Base-by-base conservation (phyloP, 2,888 invertebrate genomes). In the Drosophila bunnanda region DNA sequence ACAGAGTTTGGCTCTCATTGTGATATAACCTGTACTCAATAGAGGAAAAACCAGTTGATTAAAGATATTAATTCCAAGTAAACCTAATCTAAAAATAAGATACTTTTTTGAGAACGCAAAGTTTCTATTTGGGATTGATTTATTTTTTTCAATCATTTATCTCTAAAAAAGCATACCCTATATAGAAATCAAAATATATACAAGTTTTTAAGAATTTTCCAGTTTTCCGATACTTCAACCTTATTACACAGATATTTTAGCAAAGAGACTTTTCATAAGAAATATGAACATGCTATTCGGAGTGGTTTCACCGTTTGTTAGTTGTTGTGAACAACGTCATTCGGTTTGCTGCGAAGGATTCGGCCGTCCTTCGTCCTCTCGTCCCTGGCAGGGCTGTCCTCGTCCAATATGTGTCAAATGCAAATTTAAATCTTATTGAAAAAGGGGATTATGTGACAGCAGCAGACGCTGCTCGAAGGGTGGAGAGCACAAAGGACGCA, bases 401-500 rank as follows among this genome's bases (percentile, higher is more conserved):
- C 86, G 86, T 85, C 80, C 86, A 86, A 89, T 85, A 86, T 89
- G 88, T 86, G 86, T 88, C 89, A 86, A 89, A 86, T 89, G 86
- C 86, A 86, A 89, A 89, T 86, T 89, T 88, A 88, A 89, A 86
- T 89, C 89, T 89, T 89, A 89, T 86, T 85, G 88, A 86, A 86
- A 86, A 86, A 82, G 82, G 80, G 87, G 88, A 89, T 86, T 88
- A 82, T 89, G 87, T 82, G 86, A 89, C 89, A 88, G 80, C 83
- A 88, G 73, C 82, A 89, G 87, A 74, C 72, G 75, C 79, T 67
- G 62, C 30, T 36, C 17, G 34, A 54, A 44, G 52, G 57, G 68
- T 43, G n/a, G n/a, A 57, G 20, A 39, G 41, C 22, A 48, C 13
- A 70, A 50, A 43, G 53, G 13, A 32, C 38, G 48, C 50, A 28